Base-by-base conservation (phyloP, 2,797 vertebrate species). In the Poecilia gillii region DNA sequence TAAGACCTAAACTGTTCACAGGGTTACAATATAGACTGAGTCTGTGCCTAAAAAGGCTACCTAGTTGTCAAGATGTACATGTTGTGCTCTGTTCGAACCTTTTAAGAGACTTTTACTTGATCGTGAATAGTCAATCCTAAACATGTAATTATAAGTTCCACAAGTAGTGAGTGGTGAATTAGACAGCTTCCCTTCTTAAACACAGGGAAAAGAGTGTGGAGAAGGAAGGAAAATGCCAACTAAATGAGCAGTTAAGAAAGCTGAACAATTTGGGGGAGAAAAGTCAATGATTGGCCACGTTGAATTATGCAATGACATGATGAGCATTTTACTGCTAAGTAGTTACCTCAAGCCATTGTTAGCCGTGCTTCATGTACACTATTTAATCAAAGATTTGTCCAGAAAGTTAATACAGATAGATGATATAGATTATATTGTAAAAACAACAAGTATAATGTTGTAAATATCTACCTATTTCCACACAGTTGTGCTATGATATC, bases 71-170 rank as follows among this genome's bases (percentile, higher is more conserved):
- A 12, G 25, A 51, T 51, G 9, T 43, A 53, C 33, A 47, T 2
- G 70, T n/a, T 8, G 0, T 70, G 79, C 72, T 53, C 73, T 73
- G 39, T 62, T 75, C 36, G 49, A 16, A 75, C 72, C 53, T 43
- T 82, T 82, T 81, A 62, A 86, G 80, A 91, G 93, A 95, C 88
- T 92, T 95, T 94, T 92, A 94, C 93, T 95, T 94, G 88, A 92
- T 94, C 89, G 86, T 75, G 81, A 85, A 91, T 84, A 77, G 89
- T 88, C 87, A 85, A 72, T 78, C 78, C 79, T 85, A 78, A 91
- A 88, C 84, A 76, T 87, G 74, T 85, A 76, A 94, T 94, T 94
- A 93, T 55, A 80, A 84, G 78, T 92, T 94, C 87, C 89, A 90
- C 55, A 77, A 92, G 79, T 89, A 89, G 92, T 90, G 87, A 93